phyloP scores from a whole-genome alignment of 2,888 invertebrate genomes.

The Hermaeophaga mercurialis region DNA sequence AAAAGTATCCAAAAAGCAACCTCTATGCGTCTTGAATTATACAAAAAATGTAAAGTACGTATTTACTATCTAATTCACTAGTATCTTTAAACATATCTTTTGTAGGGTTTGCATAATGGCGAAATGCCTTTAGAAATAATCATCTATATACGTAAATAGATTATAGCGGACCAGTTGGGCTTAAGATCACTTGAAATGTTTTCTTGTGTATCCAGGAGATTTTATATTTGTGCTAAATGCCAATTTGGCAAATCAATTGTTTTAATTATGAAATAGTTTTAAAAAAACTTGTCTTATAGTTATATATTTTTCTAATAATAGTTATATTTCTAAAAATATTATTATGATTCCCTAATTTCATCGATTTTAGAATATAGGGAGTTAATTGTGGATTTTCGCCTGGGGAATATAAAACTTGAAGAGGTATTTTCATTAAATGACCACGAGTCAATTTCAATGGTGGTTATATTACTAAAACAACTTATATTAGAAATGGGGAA shows the following conservation, averaged over 20 bases:
- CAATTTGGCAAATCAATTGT: conserved; percentile 85
- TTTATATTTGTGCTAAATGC: conserved; percentile 85
- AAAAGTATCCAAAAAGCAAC: conserved; percentile 63
- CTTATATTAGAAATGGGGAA: conserved; percentile 90
- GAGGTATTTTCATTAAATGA: conserved; percentile 84
- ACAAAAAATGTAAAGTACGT: conserved; percentile 63
- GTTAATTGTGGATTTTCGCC: conserved; percentile 74
- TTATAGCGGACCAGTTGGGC: conserved; percentile 87
- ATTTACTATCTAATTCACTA: neutral
- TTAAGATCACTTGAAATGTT: conserved; percentile 81
- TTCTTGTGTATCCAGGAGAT: conserved; percentile 80
- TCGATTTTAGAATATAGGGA: conserved; percentile 86
- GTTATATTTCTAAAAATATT: no score
- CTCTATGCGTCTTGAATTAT: conserved; percentile 64
- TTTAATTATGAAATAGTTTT: conserved; percentile 64
- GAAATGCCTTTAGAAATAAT: conserved; percentile 86
- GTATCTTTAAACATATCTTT: conserved; percentile 28
- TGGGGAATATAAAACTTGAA: conserved; percentile 70
- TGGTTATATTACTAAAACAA: conserved; percentile 93
- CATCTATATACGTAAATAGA: conserved; percentile 86
- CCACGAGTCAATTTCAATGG: conserved; percentile 84
- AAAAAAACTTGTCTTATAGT: no score
- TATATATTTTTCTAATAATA: no score
- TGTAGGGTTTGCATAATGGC: conserved; percentile 75
- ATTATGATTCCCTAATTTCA: no score